These are phyloP conservation scores for Pheosia gnoma DNA, from an alignment of 2,888 invertebrate species.

Conservation along the genomic window DNA sequence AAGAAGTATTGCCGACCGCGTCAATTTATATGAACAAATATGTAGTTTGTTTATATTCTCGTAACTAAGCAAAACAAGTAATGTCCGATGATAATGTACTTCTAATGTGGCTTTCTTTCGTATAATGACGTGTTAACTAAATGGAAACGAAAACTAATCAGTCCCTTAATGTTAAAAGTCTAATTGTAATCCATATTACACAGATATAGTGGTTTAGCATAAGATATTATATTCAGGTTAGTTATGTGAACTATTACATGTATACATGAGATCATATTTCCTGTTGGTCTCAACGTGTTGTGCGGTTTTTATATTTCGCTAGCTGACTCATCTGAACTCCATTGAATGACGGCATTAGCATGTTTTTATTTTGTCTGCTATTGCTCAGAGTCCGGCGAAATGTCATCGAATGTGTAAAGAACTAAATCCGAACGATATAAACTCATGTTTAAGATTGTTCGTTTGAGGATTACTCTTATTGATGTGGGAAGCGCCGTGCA, in stretches of 20 bases:
- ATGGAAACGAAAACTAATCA: too few species aligned
- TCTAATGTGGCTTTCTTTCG: too few species aligned
- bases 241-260: constrained; percentile 15
- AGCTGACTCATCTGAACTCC: constrained; percentile 38
- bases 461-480: constrained; percentile 5
- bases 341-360: constrained; percentile 29
- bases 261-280: constrained; percentile 17
- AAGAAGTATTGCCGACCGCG: not conserved
- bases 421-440: not conserved
- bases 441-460: not conserved
- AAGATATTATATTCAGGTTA: not conserved
- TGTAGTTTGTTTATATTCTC: too few species aligned
- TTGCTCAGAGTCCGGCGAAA: constrained; percentile 36
- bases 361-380: constrained; percentile 41
- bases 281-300: constrained; percentile 16
- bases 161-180: too few species aligned
- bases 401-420: constrained; percentile 20
- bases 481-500: constrained; percentile 41
- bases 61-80: too few species aligned
- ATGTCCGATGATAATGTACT: too few species aligned
- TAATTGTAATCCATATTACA: not conserved
- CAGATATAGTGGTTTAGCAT: not conserved
- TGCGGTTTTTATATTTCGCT: constrained; percentile 28
- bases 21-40: not conserved
- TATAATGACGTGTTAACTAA: too few species aligned